Percentiles rank a stretch among this genome's conserved stretches.
Evolutionary conservation across 2,113 vertebrate genomes (phyloP).

Genomic region (Leptodactylus fuscus): DNA sequence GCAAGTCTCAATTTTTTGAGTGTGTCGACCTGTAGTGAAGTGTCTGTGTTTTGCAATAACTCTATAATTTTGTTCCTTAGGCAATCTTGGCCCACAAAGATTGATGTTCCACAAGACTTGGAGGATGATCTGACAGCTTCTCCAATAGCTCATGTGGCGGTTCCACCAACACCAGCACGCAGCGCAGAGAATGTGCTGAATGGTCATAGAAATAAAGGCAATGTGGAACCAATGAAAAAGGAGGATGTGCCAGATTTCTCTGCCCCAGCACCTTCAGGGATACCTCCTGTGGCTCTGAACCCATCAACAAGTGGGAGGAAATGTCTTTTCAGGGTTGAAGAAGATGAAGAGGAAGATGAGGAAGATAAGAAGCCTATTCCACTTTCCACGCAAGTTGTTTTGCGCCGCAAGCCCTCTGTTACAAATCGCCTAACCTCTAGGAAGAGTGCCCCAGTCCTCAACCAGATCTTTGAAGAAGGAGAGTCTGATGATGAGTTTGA

Average conservation of each 20-base stretch:
- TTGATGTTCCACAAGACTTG: slow-evolving; percentile 93
- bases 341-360: slow-evolving; percentile 94
- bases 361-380: slow-evolving; percentile 87
- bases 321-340: slow-evolving; percentile 92
- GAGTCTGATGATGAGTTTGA: slow-evolving; percentile 96
- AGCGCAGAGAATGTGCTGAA: slow-evolving; percentile 88
- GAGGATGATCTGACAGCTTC: slow-evolving; percentile 92
- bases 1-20: no score
- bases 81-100: slow-evolving; percentile 95
- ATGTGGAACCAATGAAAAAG: slow-evolving; percentile 81
- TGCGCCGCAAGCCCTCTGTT: slow-evolving; percentile 92
- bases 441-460: slow-evolving; percentile 94
- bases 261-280: slow-evolving; percentile 66
- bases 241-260: slow-evolving; percentile 81
- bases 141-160: slow-evolving; percentile 85
- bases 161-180: slow-evolving; percentile 88
- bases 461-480: slow-evolving; percentile 96
- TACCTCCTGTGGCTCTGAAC: slow-evolving; percentile 68
- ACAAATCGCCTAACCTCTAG: slow-evolving; percentile 93
- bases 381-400: slow-evolving; percentile 86
- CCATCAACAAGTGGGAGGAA: slow-evolving; percentile 81
- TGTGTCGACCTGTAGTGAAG: no score
- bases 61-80: slow-evolving; percentile 67
- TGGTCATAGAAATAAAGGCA: slow-evolving; percentile 86
- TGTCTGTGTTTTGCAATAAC: background rate